A percentile compares a stretch with the other conserved stretches of the same genome.
Conservation (phyloP, 2,797 vertebrate genomes). For the Amniataba percoides region DNA sequence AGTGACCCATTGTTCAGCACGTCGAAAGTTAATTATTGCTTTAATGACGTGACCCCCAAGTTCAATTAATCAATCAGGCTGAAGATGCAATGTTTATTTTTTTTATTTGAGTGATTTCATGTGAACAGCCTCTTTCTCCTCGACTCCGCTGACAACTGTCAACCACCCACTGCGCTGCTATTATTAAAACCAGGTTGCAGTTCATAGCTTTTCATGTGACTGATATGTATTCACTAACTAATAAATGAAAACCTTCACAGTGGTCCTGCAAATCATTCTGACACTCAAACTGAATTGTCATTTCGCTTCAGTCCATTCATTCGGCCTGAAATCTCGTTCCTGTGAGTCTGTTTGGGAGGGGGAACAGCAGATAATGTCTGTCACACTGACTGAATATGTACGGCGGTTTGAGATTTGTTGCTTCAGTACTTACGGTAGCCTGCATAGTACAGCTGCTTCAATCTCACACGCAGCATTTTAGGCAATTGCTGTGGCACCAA, state of each 20-base stretch:
- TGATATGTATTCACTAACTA: not conserved
- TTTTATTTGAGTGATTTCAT: not conserved
- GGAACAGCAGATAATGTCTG: no score
- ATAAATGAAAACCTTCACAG: not conserved
- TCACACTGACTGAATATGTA: no score
- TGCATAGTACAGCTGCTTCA: no score
- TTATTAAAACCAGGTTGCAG: not conserved
- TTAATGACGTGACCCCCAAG: constrained; percentile 1
- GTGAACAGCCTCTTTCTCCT: not conserved
- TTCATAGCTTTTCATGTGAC: not conserved
- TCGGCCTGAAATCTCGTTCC: not conserved
- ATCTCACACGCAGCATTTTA: no score
- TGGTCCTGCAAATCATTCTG: not conserved
- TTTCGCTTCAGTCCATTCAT: not conserved
- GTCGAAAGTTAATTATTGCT: constrained; percentile 1
- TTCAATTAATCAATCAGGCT: not conserved
- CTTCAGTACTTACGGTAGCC: no score
- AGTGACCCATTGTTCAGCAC: not conserved
- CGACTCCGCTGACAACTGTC: not conserved
- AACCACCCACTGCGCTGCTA: not conserved
- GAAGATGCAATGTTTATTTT: not conserved
- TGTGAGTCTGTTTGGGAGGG: no score
- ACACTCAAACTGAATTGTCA: not conserved
- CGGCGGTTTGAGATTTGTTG: no score
- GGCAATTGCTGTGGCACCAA: no score